Conservation (phyloP, 2,888 invertebrate species). For the Drosophila pegasa region DNA sequence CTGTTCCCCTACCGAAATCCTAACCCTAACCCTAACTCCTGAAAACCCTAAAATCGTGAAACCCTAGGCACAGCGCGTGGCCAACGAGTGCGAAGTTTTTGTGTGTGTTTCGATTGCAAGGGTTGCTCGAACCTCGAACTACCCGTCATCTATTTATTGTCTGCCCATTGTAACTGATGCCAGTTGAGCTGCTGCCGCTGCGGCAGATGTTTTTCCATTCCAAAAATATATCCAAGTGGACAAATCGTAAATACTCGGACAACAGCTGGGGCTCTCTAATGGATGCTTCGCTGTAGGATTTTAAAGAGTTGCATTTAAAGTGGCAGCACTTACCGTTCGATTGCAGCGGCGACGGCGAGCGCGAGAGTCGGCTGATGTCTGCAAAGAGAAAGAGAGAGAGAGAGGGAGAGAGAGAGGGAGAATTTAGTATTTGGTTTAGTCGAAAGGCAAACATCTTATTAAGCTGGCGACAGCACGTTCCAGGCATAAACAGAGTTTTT, state of each 20-base stretch:
- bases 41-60: conserved; percentile 26
- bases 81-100: conserved; percentile 50
- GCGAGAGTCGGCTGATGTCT: conserved; percentile 88
- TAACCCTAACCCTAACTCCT: conserved; percentile 13
- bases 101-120: conserved; percentile 38
- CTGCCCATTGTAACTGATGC: conserved; percentile 77
- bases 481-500: conserved; percentile 23
- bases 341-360: conserved; percentile 92
- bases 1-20: conserved; percentile 1
- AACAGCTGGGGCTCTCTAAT: conserved; percentile 71
- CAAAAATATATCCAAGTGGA: conserved; percentile 63
- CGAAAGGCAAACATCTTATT: background rate
- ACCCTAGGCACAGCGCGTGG: conserved; percentile 62
- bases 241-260: conserved; percentile 82
- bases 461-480: conserved; percentile 34
- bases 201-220: conserved; percentile 73
- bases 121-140: conserved; percentile 38
- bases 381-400: conserved; percentile 48
- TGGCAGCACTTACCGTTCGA: conserved; percentile 88
- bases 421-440: conserved; percentile 8
- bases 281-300: conserved; percentile 7
- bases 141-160: conserved; percentile 47
- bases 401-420: background rate
- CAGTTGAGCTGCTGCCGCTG: conserved; percentile 38
- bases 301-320: conserved; percentile 20